Evolutionary conservation across 1,140 invertebrate genomes (phyloP), one percentile per base, ranked within the genome.

Genomic region (Colletes latitarsis): DNA sequence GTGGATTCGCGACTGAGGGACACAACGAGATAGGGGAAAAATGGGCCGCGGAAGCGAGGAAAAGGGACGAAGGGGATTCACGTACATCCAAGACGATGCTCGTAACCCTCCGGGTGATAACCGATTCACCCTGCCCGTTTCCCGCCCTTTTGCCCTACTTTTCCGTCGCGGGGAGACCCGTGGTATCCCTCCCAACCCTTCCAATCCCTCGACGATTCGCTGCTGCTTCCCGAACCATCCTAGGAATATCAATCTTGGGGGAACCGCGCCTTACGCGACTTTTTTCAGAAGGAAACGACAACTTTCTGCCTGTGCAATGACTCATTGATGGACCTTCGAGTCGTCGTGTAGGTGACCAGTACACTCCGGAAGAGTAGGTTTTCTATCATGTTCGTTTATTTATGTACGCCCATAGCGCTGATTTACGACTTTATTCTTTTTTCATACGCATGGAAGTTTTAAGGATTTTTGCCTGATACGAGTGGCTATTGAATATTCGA

Each of bases 21-120:
- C 71, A 75, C 41, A 10, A 30, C 60, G 58, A n/a, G 52, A 79
- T 74, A 75, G 77, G 78, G 79, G 79, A 70, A 87, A 88, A 86
- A 82, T 81, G 71, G 70, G 52, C 39, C 62, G 69, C 52, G 81
- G 70, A 79, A 81, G 68, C 68, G 83, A 78, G 67, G 77, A 80
- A 81, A 78, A 62, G 60, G 49, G 46, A 74, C 17, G 55, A 21
- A 67, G 58, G 68, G 55, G 39, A 62, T 77, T 41, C 49, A 12
- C 55, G 58, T 78, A 62, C 60, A 74, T 70, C 57, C 52, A 66
- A 49, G 69, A 60, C 58, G 84, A 76, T 57, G 53, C 75, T 77
- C 70, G 70, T 83, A 89, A 88, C 85, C 85, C 81, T 80, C 41
- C 64, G 77, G 84, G 85, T 85, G 83, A 89, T 88, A 89, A 89